Percentiles rank a stretch among this genome's conserved stretches.
phyloP scores from a whole-genome alignment of 2,113 vertebrate genomes.

The Mormyrus iriodes region DNA sequence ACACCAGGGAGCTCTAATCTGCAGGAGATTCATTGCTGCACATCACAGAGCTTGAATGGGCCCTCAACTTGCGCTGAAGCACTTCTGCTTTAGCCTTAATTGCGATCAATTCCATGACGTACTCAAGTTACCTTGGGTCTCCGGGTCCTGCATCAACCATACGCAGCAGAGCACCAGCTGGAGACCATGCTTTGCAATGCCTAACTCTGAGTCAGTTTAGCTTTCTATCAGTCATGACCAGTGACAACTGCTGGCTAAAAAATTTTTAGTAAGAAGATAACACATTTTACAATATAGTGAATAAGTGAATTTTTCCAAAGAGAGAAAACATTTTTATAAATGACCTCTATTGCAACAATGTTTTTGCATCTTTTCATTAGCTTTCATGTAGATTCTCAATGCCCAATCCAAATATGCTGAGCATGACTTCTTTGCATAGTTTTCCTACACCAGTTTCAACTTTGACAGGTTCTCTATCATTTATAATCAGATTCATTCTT shows the following conservation, averaged over 20 bases:
- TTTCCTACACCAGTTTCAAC: not conserved
- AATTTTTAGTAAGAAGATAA: not conserved
- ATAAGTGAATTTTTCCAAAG: not conserved
- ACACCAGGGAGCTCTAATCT: not conserved
- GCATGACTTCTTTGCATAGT: not conserved
- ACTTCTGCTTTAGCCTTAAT: not conserved
- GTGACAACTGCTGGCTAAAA: not conserved
- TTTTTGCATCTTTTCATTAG: not conserved
- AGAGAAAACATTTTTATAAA: not conserved
- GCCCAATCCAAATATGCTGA: not conserved
- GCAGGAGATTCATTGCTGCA: not conserved
- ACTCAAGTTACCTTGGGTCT: not conserved
- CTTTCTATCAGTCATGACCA: not conserved
- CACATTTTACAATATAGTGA: not conserved
- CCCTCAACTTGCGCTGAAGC: not conserved
- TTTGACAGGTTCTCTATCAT: not conserved
- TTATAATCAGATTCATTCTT: not conserved
- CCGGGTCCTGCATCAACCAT: not conserved
- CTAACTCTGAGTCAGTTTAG: not conserved
- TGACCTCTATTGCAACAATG: not conserved
- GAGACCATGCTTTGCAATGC: not conserved
- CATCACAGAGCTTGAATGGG: not conserved
- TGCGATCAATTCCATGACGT: not conserved
- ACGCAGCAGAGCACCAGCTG: not conserved
- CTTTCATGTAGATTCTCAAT: not conserved